Percentiles rank a stretch among this genome's conserved stretches.
These are phyloP conservation scores for Mus caroli DNA, from an alignment of 2,797 vertebrate species.

Conservation along the genomic window DNA sequence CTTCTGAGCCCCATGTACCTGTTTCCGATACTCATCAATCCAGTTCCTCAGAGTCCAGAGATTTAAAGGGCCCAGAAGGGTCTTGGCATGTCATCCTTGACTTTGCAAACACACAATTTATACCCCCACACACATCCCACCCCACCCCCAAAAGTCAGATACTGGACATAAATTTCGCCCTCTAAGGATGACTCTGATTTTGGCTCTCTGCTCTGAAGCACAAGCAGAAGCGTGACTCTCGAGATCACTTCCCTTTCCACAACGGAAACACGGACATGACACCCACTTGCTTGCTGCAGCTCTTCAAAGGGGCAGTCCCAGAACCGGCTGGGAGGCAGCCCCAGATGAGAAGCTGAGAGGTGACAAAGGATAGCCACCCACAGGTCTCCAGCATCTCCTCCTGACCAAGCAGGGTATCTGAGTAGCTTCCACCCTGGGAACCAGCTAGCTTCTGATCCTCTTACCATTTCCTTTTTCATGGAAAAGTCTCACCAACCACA, in stretches of 20 bases:
- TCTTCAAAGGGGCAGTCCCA: too few relatives aligned
- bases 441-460: background rate
- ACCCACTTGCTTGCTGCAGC: background rate
- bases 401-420: background rate
- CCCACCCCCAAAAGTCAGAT: background rate
- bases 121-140: too few relatives aligned
- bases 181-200: background rate
- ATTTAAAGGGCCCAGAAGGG: background rate
- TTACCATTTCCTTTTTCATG: background rate
- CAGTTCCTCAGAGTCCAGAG: background rate
- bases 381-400: background rate
- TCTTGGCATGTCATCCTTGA: background rate
- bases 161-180: background rate
- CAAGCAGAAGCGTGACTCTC: background rate
- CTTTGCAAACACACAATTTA: background rate
- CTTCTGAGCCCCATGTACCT: accelerated
- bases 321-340: accelerated
- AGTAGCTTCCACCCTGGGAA: background rate
- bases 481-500: background rate
- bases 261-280: background rate
- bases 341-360: background rate
- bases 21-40: accelerated
- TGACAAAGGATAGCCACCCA: accelerated
- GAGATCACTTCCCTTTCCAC: too few relatives aligned
- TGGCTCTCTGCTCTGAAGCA: background rate